Evolutionary conservation across 2,888 invertebrate genomes (phyloP).

Genomic region (Clusia tigrina): DNA sequence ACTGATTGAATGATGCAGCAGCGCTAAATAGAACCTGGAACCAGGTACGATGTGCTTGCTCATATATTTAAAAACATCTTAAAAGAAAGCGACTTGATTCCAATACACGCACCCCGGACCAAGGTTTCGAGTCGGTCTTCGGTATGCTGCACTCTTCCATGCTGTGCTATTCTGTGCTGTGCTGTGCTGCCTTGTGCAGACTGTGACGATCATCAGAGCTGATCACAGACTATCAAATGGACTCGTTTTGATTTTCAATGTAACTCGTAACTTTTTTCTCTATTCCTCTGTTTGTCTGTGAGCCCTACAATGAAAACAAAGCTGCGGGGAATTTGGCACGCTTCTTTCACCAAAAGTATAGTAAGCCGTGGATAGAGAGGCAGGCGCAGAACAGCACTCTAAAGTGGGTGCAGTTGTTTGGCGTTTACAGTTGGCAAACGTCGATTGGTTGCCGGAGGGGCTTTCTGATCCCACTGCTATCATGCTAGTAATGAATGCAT

Average conservation of each 20-base stretch:
- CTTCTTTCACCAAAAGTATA: background rate
- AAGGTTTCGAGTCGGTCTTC: too few species aligned
- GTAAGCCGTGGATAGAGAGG: background rate
- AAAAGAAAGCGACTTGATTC: too few species aligned
- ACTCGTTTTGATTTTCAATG: background rate
- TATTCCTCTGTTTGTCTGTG: background rate
- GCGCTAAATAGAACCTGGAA: too few species aligned
- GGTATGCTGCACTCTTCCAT: too few species aligned
- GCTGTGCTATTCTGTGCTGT: background rate
- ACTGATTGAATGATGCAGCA: background rate
- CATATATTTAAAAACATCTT: too few species aligned
- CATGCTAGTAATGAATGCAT: background rate
- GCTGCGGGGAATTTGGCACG: slow-evolving; percentile 5
- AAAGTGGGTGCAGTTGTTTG: background rate
- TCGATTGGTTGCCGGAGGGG: background rate
- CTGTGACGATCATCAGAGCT: background rate
- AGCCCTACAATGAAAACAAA: background rate
- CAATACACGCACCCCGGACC: too few species aligned
- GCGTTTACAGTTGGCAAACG: background rate
- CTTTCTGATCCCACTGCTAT: too few species aligned
- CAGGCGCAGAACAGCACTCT: background rate
- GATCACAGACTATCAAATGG: slow-evolving; percentile 6
- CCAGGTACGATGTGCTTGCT: too few species aligned
- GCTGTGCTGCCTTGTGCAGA: background rate
- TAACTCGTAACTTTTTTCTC: background rate